These are phyloP conservation scores for Vulpes lagopus DNA, from an alignment of 2,113 vertebrate genomes.

Conservation along the genomic window DNA sequence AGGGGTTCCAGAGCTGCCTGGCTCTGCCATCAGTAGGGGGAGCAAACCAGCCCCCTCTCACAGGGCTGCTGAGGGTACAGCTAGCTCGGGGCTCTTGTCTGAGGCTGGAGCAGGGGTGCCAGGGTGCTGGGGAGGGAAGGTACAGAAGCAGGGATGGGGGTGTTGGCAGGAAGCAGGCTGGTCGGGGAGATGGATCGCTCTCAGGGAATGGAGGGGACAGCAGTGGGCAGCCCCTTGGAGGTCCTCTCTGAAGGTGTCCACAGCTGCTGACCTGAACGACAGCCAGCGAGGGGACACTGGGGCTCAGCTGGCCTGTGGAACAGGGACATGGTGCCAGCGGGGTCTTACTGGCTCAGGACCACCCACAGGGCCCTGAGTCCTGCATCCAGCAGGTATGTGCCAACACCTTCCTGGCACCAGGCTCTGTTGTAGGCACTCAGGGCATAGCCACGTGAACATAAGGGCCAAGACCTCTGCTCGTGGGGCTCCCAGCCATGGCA, in stretches of 20 bases:
- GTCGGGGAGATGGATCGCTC: neutral
- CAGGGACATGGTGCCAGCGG: accelerated
- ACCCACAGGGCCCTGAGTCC: neutral
- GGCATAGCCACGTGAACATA: neutral
- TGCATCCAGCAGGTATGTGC: neutral
- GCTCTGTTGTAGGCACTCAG: neutral
- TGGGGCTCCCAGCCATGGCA: neutral
- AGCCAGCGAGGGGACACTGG: neutral
- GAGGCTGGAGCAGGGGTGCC: too few relatives aligned
- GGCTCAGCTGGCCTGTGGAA: too few relatives aligned
- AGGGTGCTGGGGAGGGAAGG: too few relatives aligned
- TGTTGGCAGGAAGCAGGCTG: neutral
- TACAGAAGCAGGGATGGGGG: neutral
- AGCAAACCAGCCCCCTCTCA: too few relatives aligned
- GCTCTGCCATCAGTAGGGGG: neutral
- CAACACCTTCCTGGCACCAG: neutral
- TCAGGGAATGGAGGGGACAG: neutral
- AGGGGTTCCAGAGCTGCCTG: neutral
- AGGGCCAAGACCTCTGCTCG: neutral
- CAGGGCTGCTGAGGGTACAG: neutral
- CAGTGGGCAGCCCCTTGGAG: neutral
- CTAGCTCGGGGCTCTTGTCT: too few relatives aligned
- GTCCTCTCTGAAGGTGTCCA: neutral
- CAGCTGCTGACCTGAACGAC: neutral
- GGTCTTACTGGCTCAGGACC: neutral